phyloP scores from a whole-genome alignment of 2,888 invertebrate genomes.

The Idaea dimidiata region DNA sequence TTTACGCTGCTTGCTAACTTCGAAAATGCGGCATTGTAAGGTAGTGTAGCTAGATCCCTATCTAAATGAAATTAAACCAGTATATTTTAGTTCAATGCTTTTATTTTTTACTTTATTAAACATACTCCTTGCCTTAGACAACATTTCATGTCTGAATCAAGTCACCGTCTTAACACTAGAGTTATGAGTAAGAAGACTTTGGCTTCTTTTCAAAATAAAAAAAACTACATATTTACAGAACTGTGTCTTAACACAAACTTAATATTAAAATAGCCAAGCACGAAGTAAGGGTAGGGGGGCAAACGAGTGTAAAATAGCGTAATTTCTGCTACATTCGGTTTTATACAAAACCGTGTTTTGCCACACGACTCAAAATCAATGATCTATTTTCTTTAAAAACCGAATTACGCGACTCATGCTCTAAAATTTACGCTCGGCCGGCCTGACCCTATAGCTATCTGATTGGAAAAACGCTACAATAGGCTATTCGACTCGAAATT shows the following conservation, averaged over 20 bases:
- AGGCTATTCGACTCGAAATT: neutral
- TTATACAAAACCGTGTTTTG: no score
- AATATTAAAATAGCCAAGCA: constrained; percentile 8
- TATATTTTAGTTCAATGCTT: constrained; percentile 50
- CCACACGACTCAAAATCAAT: no score
- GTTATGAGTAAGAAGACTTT: constrained; percentile 70
- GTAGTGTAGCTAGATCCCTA: neutral
- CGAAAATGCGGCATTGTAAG: no score
- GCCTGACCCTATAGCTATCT: neutral
- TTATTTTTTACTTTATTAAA: constrained; percentile 51
- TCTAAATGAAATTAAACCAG: constrained; percentile 10
- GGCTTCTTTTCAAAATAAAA: constrained; percentile 65
- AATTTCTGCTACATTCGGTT: no score
- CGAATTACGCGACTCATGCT: no score
- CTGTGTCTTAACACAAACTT: constrained; percentile 15
- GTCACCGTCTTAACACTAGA: constrained; percentile 50
- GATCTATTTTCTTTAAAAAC: no score
- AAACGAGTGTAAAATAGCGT: no score
- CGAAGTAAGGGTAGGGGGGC: neutral
- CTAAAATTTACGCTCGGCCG: no score
- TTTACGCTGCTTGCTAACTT: no score
- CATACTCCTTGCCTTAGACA: constrained; percentile 44
- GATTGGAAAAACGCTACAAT: neutral
- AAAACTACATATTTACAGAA: constrained; percentile 38
- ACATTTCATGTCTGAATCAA: constrained; percentile 44